Percentiles rank a stretch among this genome's conserved stretches.
These are phyloP conservation scores for Stegodyphus dumicola DNA, from an alignment of 1,140 invertebrate genomes.

Conservation along the genomic window DNA sequence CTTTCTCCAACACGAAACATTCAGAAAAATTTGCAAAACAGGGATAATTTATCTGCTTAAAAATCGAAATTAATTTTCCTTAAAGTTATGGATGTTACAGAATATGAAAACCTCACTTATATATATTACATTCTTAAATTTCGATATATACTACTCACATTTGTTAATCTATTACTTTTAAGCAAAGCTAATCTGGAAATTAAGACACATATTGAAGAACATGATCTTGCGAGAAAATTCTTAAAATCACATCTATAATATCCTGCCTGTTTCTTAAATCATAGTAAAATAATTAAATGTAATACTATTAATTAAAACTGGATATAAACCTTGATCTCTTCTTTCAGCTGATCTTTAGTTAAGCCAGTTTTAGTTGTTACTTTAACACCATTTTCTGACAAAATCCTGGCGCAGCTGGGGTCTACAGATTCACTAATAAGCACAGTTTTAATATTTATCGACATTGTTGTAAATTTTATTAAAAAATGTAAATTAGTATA, in stretches of 20 bases:
- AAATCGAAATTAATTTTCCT: no score
- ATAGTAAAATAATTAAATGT: not conserved
- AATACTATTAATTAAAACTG: not conserved
- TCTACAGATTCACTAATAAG: slow-evolving; percentile 94
- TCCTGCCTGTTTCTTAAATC: no score
- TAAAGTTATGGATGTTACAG: no score
- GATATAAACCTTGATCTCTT: slow-evolving; percentile 81
- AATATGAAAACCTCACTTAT: no score
- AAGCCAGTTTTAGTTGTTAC: slow-evolving; percentile 87
- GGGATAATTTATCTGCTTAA: no score
- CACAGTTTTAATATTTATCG: slow-evolving; percentile 72
- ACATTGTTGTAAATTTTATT: slow-evolving; percentile 9
- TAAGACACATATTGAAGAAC: not conserved
- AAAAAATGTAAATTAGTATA: not conserved
- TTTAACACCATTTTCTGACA: slow-evolving; percentile 80
- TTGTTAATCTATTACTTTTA: no score
- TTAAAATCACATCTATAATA: not conserved
- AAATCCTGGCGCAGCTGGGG: slow-evolving; percentile 81
- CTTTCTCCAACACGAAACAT: no score
- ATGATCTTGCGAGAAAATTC: not conserved
- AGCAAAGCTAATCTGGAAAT: not conserved
- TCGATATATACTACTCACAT: no score
- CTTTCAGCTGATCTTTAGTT: slow-evolving; percentile 82
- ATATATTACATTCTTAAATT: no score
- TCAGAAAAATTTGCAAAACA: no score